These are phyloP conservation scores for Chalcosyrphus nemorum DNA, from an alignment of 2,888 invertebrate genomes.

Conservation along the genomic window DNA sequence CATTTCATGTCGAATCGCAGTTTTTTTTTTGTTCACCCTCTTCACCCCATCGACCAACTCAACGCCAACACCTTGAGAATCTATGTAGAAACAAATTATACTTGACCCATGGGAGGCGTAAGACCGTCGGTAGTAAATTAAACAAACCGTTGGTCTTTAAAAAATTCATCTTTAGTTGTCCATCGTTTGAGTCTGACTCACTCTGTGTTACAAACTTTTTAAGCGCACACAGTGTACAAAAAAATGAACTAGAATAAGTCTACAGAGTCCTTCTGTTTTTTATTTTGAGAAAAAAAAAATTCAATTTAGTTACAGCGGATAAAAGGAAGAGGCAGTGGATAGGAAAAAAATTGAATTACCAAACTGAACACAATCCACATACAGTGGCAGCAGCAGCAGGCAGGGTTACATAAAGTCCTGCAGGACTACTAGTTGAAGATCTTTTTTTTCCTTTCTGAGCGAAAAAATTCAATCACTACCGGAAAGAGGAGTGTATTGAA, in stretches of 20 bases:
- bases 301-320: slow-evolving; percentile 62
- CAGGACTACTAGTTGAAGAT: slow-evolving; percentile 14
- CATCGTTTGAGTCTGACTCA: slow-evolving; percentile 16
- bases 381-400: not conserved
- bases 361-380: slow-evolving; percentile 53
- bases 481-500: slow-evolving; percentile 2
- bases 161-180: slow-evolving; percentile 41
- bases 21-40: slow-evolving; percentile 5
- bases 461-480: slow-evolving; percentile 59
- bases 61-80: not conserved
- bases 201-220: slow-evolving; percentile 21
- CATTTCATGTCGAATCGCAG: slow-evolving; percentile 43
- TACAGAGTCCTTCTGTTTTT: slow-evolving; percentile 17
- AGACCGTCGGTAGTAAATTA: slow-evolving; percentile 25
- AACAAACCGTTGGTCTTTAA: slow-evolving; percentile 29
- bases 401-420: slow-evolving; percentile 45
- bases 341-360: slow-evolving; percentile 65
- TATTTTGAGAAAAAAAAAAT: slow-evolving; percentile 1
- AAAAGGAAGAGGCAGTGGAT: slow-evolving; percentile 31
- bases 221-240: slow-evolving; percentile 14
- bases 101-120: slow-evolving; percentile 24
- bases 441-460: slow-evolving; percentile 5
- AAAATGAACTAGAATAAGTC: not conserved
- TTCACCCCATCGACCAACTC: not conserved
- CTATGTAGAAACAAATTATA: not conserved